These are phyloP conservation scores for Patiria pectinifera DNA, from an alignment of 53 echinoderm and acorn worm species.

Conservation along the genomic window DNA sequence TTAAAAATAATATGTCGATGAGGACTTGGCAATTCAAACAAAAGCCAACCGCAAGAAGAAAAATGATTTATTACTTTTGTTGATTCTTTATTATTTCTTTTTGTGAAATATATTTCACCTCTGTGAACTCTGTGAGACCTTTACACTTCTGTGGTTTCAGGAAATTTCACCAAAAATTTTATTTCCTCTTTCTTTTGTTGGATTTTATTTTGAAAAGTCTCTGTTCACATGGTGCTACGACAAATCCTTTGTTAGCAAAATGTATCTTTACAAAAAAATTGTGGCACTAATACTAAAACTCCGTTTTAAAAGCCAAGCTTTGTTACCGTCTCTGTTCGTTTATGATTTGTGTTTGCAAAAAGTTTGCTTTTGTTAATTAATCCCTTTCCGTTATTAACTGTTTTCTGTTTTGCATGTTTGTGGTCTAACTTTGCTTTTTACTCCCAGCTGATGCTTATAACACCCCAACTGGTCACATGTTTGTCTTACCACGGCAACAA, in stretches of 20 bases:
- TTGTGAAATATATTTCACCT: neutral
- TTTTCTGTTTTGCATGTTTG: neutral
- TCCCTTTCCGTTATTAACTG: neutral
- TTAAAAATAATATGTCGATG: neutral
- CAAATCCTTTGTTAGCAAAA: neutral
- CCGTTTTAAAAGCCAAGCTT: too few relatives aligned
- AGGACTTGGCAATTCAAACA: neutral
- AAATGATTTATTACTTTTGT: neutral
- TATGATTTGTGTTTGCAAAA: neutral
- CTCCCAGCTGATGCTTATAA: constrained; percentile 52
- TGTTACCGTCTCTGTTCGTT: too few relatives aligned
- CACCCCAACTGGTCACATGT: constrained; percentile 19
- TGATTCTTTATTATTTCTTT: neutral
- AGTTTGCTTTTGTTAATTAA: neutral
- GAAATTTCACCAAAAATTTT: too few relatives aligned
- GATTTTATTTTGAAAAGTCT: neutral
- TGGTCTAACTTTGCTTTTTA: neutral
- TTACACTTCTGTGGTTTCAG: too few relatives aligned
- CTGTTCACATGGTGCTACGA: neutral
- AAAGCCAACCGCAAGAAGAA: neutral
- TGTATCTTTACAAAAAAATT: neutral
- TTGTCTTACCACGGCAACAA: constrained; percentile 29
- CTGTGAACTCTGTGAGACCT: neutral
- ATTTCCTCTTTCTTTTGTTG: too few relatives aligned
- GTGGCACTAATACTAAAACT: too few relatives aligned